phyloP scores from a whole-genome alignment of 2,888 invertebrate genomes.

The Gandaritis pyraliata region DNA sequence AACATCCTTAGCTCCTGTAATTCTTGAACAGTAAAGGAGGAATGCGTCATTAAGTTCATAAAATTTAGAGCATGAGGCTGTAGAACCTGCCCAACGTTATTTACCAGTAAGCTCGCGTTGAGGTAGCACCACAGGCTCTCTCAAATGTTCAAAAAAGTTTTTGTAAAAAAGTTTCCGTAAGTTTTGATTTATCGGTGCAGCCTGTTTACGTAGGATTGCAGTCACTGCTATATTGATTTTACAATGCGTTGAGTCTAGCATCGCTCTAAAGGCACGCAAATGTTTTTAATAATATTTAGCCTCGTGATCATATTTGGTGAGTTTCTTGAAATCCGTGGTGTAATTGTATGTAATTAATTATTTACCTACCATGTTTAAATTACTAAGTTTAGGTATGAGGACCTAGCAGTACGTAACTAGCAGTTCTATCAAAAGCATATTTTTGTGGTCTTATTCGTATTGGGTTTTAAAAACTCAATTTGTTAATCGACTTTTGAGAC shows the following conservation, averaged over 20 bases:
- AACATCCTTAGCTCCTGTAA: not conserved
- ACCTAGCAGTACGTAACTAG: no score
- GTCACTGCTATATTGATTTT: no score
- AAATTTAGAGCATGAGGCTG: not conserved
- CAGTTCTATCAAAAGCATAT: no score
- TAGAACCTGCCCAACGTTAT: slow-evolving; percentile 18
- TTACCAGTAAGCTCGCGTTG: slow-evolving; percentile 25
- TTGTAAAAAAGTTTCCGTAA: not conserved
- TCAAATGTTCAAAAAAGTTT: slow-evolving; percentile 8
- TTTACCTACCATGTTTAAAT: no score
- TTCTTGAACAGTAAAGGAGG: slow-evolving; percentile 1
- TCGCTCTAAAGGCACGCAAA: not conserved
- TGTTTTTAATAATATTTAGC: slow-evolving; percentile 19
- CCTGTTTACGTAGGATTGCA: no score
- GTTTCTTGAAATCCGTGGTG: not conserved
- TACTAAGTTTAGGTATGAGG: no score
- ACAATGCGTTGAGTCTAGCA: not conserved
- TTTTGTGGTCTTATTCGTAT: no score
- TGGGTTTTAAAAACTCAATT: no score
- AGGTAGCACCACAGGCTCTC: slow-evolving; percentile 17
- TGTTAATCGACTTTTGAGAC: no score
- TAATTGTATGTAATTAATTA: not conserved
- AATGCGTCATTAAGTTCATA: not conserved
- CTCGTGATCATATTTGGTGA: slow-evolving; percentile 31
- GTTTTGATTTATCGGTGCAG: not conserved